Base-by-base conservation (phyloP, 37 sponge, comb jelly and placozoan genomes). In the Oopsacas minuta region DNA sequence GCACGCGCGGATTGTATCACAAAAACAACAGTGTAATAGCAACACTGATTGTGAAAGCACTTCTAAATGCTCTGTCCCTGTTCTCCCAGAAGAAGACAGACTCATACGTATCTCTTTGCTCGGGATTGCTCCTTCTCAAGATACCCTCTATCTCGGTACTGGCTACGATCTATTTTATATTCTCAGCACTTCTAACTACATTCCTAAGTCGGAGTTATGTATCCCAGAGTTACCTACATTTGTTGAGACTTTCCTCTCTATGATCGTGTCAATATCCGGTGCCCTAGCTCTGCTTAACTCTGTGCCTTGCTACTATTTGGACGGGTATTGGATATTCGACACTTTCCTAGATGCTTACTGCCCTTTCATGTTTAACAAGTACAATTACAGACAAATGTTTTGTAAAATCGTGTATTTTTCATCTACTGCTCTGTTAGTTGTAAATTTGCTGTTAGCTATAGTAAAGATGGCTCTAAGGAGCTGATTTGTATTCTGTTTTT, bases 241-340 rank as follows among this genome's bases (percentile, higher is more conserved):
- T 0, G 69, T 94, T 0, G 90, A 91, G 81, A 92, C 93, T 0
- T 88, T 90, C 25, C 90, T 87, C 37, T 87, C 88, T 1, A 94
- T 94, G 52, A 52, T 91, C 22, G 87, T 91, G 3, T 96, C 96
- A 0, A 82, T 96, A 38, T 96, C 96, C 0, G 89, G 96, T 53
- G 93, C 96, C n/a, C 88, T 95, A 52, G 93, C 94, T 37, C 83
- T 95, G 35, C 89, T 95, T 1, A 95, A 95, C 86, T 88, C 91
- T 84, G 86, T 95, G 0, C 96, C 96, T 3, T 91, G 88, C 7
- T 95, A 93, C 84, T 89, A 86, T 37, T 89, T 95, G 36, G 96
- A 95, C 83, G 96, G 96, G 3, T 94, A 95, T 32, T 95, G 96
- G 96, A 81, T 87, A 0, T 87, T 93, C 28, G 85, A 83, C 1